phyloP scores from a whole-genome alignment of 2,797 vertebrate species.

The Pogoniulus pusillus region DNA sequence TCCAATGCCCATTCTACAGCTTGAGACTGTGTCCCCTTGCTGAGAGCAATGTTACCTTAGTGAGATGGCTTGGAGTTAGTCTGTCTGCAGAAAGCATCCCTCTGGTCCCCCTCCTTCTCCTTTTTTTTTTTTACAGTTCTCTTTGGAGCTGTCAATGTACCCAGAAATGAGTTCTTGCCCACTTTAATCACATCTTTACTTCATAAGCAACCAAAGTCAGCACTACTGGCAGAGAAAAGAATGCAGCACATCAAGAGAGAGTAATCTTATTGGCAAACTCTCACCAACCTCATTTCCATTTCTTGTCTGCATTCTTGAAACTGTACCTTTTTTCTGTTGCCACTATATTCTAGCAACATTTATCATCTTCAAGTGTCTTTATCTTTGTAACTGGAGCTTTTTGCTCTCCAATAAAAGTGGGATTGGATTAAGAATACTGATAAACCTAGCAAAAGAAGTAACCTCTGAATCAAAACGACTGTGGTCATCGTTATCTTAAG shows the following conservation, averaged over 20 bases:
- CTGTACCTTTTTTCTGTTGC: neutral
- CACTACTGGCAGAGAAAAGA: neutral
- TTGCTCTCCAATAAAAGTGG: neutral
- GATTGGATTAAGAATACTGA: neutral
- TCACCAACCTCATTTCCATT: neutral
- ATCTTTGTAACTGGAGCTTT: neutral
- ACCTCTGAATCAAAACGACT: neutral
- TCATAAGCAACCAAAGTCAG: neutral
- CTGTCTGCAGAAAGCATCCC: neutral
- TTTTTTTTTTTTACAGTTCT: neutral
- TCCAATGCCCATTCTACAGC: no score
- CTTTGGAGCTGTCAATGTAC: neutral
- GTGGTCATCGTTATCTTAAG: neutral
- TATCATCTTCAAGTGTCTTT: neutral
- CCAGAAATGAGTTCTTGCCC: neutral
- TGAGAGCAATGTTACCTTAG: no score
- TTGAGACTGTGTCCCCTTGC: no score
- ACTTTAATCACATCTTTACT: neutral
- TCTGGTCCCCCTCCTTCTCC: neutral
- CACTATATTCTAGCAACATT: neutral
- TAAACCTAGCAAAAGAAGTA: neutral
- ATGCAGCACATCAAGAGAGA: neutral
- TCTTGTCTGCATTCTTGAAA: neutral
- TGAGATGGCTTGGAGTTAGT: no score
- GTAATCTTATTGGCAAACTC: neutral